Base-by-base conservation (phyloP, 2,888 invertebrate genomes). In the Scrobipalpa atriplicella region DNA sequence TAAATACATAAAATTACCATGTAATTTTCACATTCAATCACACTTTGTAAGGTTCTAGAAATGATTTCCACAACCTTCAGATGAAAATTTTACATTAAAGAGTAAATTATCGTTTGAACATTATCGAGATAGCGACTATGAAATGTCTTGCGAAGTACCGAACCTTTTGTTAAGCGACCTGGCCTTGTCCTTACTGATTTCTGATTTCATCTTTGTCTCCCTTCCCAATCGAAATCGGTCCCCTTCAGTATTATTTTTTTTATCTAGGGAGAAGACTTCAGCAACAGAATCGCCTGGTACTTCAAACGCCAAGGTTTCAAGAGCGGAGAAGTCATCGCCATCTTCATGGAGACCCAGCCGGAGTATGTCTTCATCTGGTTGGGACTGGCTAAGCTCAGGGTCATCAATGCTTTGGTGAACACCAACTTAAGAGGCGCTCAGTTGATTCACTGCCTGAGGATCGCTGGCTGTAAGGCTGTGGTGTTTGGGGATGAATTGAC, bases 351-450 rank as follows among this genome's bases (percentile, higher is more conserved):
- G 82, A 97, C 97, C 41, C 94, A 96, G 29, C 96, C 97, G 0
- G 97, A 99, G 83, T 98, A 96, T 82, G 94, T 97, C 0, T 96
- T 96, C 74, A 92, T 96, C 0, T 99, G 99, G 99, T 90, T 99
- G 5, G 99, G 98, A 0, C 88, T 99, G 58, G 96, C 98, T 7
- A 98, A 98, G 92, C 89, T 96, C 52, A 96, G 96, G 62, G 94
- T 97, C 0, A 92, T 95, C 2, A 95, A 97, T 0, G 98, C 99
- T 0, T 91, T 99, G 58, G 95, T 99, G 63, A 99, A 99, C 81
- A 96, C 96, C 6, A 97, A 98, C 85, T 88, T 99, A 68, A 93
- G 96, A n/a, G 94, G 95, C 0, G 94, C 96, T 13, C 95, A 97
- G 0, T 88, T 99, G 65, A 85, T 94, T 7, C 98, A 99, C 84